Evolutionary conservation across 2,113 vertebrate genomes (phyloP).

Genomic region (Columba livia): DNA sequence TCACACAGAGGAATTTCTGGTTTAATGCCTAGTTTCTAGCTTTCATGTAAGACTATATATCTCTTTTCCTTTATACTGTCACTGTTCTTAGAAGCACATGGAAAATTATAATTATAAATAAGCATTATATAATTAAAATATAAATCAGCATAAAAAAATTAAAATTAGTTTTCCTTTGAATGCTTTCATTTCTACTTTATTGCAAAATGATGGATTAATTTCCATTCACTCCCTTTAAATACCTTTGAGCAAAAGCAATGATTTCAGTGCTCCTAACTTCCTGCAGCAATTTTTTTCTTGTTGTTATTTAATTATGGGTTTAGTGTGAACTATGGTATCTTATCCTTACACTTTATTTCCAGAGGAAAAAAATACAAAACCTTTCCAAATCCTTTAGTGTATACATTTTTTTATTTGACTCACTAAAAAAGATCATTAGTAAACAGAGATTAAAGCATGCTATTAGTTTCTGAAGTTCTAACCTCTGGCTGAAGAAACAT

Average conservation of each 20-base stretch:
- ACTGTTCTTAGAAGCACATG: not conserved
- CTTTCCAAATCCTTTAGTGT: not conserved
- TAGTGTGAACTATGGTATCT: not conserved
- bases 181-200: slow-evolving; percentile 39
- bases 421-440: not conserved
- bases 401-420: not conserved
- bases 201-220: slow-evolving; percentile 30
- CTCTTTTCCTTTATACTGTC: not conserved
- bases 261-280: not conserved
- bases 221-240: not conserved
- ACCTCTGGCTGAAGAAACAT: not conserved
- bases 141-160: slow-evolving; percentile 7
- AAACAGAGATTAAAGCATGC: not conserved
- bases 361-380: not conserved
- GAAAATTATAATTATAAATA: slow-evolving; percentile 56
- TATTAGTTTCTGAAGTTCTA: not conserved
- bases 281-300: not conserved
- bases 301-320: not conserved
- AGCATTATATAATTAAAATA: slow-evolving; percentile 51
- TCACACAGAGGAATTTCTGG: not conserved
- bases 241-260: not conserved
- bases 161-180: slow-evolving; percentile 18
- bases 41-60: slow-evolving; percentile 4
- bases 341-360: not conserved
- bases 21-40: not conserved